A percentile compares a stretch with the other conserved stretches of the same genome.
Conservation (phyloP, 2,113 vertebrate genomes). For the Aix galericulata region DNA sequence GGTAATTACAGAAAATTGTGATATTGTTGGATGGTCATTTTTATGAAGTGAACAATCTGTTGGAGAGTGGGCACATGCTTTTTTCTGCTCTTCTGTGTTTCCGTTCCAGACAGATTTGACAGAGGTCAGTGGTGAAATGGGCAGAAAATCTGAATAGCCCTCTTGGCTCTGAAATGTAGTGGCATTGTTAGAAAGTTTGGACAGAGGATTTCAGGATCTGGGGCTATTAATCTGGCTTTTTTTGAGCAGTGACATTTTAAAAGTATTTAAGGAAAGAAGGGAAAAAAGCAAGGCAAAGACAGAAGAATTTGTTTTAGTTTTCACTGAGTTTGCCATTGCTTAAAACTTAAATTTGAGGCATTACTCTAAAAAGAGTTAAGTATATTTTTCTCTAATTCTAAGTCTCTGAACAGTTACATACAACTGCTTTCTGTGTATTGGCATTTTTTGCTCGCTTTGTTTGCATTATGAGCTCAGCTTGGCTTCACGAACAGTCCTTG, state of each 20-base stretch:
- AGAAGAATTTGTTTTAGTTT: background rate
- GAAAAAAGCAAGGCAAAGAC: background rate
- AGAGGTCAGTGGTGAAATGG: background rate
- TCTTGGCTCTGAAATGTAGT: background rate
- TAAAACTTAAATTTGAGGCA: background rate
- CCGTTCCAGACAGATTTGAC: background rate
- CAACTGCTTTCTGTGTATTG: background rate
- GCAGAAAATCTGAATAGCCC: background rate
- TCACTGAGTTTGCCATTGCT: background rate
- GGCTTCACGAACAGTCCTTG: background rate
- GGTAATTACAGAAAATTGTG: background rate
- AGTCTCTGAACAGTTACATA: background rate
- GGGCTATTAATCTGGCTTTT: background rate
- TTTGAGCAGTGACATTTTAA: background rate
- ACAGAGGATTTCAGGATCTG: background rate
- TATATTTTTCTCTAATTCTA: background rate
- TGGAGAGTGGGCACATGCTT: background rate
- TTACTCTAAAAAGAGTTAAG: background rate
- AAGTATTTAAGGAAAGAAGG: background rate
- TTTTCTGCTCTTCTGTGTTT: background rate
- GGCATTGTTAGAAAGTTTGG: background rate
- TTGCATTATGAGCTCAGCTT: background rate
- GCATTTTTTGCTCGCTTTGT: background rate
- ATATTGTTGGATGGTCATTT: background rate
- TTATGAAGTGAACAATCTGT: background rate